A percentile compares a stretch with the other conserved stretches of the same genome.
phyloP scores from a whole-genome alignment of 2,113 vertebrate species.

The Caloenas nicobarica region DNA sequence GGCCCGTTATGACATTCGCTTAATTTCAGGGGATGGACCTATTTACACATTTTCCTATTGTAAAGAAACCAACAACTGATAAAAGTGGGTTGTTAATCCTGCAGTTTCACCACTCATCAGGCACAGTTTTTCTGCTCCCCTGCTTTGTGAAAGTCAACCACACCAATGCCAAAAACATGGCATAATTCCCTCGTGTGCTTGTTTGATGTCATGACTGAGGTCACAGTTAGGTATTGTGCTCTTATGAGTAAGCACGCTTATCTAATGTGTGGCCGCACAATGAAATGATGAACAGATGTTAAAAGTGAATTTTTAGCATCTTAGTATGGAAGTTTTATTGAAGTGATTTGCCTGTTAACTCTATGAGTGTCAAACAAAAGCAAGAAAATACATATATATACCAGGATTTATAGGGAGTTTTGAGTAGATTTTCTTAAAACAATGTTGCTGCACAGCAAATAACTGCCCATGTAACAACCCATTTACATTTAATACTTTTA shows the following conservation, averaged over 20 bases:
- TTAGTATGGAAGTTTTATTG: conserved; percentile 71
- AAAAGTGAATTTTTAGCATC: conserved; percentile 74
- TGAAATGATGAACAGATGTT: conserved; percentile 81
- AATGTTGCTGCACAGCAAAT: not conserved
- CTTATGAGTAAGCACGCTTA: conserved; percentile 68
- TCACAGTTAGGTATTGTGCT: conserved; percentile 62
- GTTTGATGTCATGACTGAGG: conserved; percentile 77
- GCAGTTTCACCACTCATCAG: not conserved
- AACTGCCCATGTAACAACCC: conserved; percentile 23
- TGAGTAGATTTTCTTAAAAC: conserved; percentile 39
- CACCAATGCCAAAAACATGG: not conserved
- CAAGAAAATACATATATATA: not conserved
- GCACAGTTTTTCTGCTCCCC: not conserved
- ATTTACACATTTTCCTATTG: not conserved
- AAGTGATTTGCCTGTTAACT: conserved; percentile 75
- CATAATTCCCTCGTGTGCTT: conserved; percentile 59
- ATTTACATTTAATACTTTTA: conserved; percentile 30
- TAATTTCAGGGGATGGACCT: conserved; percentile 43
- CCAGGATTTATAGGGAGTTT: conserved; percentile 54
- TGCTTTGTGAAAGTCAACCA: not conserved
- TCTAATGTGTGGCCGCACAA: conserved; percentile 65
- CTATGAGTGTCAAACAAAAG: conserved; percentile 49
- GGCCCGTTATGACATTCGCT: conserved; percentile 27
- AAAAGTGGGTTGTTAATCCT: not conserved
- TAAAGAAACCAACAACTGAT: not conserved